These are phyloP conservation scores for Phalacrocorax carbo DNA, from an alignment of 2,113 vertebrate species.

Conservation along the genomic window DNA sequence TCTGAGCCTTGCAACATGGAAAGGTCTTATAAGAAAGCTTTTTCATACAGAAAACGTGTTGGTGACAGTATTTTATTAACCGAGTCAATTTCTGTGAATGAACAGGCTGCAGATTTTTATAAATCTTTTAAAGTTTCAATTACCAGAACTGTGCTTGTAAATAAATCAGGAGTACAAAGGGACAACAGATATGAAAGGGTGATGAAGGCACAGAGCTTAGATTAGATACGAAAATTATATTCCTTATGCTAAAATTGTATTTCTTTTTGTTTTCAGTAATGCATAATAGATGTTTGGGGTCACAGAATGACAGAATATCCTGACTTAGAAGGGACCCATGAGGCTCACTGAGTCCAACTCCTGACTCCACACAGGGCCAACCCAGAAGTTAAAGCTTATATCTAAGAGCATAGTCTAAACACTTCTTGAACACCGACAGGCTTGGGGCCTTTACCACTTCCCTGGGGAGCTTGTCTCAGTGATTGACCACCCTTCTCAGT, in stretches of 20 bases:
- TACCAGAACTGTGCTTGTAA: background rate
- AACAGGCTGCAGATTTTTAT: background rate
- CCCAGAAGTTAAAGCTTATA: background rate
- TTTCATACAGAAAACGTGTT: background rate
- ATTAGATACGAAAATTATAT: background rate
- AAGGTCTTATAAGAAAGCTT: background rate
- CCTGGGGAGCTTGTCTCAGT: background rate
- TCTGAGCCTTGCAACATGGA: background rate
- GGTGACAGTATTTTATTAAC: background rate
- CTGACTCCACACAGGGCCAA: background rate
- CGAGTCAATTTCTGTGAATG: background rate
- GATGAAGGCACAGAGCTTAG: background rate
- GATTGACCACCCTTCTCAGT: background rate
- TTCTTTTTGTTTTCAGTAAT: conserved; percentile 38
- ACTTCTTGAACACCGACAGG: background rate
- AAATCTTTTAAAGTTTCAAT: background rate
- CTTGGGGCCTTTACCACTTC: background rate
- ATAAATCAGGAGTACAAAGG: background rate
- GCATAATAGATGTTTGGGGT: background rate
- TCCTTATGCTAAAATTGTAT: background rate
- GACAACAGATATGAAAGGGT: background rate
- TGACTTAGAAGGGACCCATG: accelerated
- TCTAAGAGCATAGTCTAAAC: background rate
- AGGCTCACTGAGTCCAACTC: background rate
- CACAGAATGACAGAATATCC: background rate